Percentiles rank a stretch among this genome's conserved stretches.
Conservation (phyloP, 2,888 invertebrate species). For the Lepidocyrtoides sp. region DNA sequence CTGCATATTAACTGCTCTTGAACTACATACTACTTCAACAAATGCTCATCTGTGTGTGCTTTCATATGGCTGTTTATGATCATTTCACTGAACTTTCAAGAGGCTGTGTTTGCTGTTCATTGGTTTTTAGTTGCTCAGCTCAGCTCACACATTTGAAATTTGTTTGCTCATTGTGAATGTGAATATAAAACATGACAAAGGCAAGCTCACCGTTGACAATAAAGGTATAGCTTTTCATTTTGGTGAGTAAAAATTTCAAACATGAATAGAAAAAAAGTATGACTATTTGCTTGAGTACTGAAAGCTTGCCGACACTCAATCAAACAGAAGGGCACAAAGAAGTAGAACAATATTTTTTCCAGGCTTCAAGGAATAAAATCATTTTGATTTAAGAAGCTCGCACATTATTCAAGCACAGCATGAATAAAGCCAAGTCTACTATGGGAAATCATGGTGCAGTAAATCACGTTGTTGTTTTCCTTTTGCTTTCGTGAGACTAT, state of each 20-base stretch:
- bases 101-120: constrained; percentile 15
- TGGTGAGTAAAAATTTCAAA: neutral
- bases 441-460: too few species aligned
- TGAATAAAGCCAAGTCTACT: too few species aligned
- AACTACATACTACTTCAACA: neutral
- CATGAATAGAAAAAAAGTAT: neutral
- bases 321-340: neutral
- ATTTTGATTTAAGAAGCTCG: too few species aligned
- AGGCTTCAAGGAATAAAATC: too few species aligned
- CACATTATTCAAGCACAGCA: too few species aligned
- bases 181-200: neutral
- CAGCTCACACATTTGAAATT: too few species aligned
- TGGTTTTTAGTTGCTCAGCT: neutral
- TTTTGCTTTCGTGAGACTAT: too few species aligned
- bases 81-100: constrained; percentile 38
- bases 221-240: neutral
- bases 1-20: constrained; percentile 26
- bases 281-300: constrained; percentile 5
- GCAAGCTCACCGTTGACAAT: neutral
- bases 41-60: neutral
- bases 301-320: constrained; percentile 39
- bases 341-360: neutral
- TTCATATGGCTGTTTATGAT: constrained; percentile 14
- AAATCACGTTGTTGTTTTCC: too few species aligned
- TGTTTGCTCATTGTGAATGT: neutral